Base-by-base conservation (phyloP, 1,140 invertebrate species). In the Apis laboriosa region DNA sequence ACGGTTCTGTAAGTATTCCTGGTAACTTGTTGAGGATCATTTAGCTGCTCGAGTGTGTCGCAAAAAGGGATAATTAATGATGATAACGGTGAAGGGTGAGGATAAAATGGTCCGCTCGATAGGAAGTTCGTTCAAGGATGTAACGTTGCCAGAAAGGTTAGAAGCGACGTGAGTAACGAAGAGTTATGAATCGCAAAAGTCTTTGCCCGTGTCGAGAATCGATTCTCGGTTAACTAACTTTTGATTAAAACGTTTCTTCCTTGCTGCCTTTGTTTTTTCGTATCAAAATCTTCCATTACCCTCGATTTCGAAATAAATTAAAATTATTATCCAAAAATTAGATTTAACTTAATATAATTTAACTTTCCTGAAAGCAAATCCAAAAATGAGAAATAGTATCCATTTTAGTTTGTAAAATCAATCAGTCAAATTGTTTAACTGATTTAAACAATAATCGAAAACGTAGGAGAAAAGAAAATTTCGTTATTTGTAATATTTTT, bases 51-150 rank as follows among this genome's bases (percentile, higher is more conserved):
- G 53, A 67, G 21, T 15, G 15, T 21, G 64, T 13, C 21, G 64
- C 19, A 49, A 78, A 78, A 55, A 63, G 43, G 76, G 76, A 78
- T 78, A 78, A 78, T 70, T 78, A 78, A 78, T 28, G 76, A 58
- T 55, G 53, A 78, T 49, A 78, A 78, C 34, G 64, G 66, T 49
- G 61, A 70, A 70, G 66, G 77, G 67, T 63, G 58, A 63, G 53
- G 68, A 80, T 71, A 80, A 73, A 73, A 72, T 68, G 15, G 68
- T 61, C 43, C 68, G 77, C n/a, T 73, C 77, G 77, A 80, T 80
- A 60, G 58, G 70, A 60, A 43, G 58, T 63, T 80, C 49, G 67
- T 73, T 80, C 68, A 80, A 80, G 77, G 68, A 71, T 63, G 34
- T 19, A 34, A 73, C 71, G 58, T 80, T 63, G 17, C 24, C 55